Percentiles rank a stretch among this genome's conserved stretches.
These are phyloP conservation scores for Exephanes ischioxanthus DNA, from an alignment of 2,888 invertebrate genomes.

Conservation along the genomic window DNA sequence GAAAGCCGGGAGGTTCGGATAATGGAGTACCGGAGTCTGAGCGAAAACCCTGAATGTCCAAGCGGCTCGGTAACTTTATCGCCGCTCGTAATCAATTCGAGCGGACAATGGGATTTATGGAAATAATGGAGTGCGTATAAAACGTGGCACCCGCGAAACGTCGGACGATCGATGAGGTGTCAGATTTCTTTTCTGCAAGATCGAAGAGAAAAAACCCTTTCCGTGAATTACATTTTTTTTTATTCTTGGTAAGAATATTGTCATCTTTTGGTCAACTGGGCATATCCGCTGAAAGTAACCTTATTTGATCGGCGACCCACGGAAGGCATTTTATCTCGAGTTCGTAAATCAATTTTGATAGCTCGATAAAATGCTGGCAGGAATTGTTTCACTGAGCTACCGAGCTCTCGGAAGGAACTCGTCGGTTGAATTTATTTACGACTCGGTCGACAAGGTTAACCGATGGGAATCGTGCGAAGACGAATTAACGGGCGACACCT, in stretches of 20 bases:
- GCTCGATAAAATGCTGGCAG: background rate
- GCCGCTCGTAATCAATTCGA: background rate
- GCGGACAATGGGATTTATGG: slow-evolving; percentile 21
- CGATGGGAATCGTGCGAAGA: slow-evolving; percentile 22
- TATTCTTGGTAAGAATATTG: background rate
- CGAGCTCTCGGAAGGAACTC: background rate
- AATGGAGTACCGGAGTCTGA: background rate
- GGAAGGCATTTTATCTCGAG: background rate
- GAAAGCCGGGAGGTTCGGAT: slow-evolving; percentile 19
- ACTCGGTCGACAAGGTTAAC: slow-evolving; percentile 20
- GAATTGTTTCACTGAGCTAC: background rate
- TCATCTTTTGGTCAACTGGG: background rate
- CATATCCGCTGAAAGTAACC: background rate
- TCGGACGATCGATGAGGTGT: background rate
- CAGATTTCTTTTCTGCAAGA: background rate
- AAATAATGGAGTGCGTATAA: slow-evolving; percentile 36
- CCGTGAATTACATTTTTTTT: background rate
- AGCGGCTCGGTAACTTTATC: slow-evolving; percentile 28
- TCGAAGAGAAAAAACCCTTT: background rate
- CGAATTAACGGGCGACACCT: slow-evolving; percentile 56
- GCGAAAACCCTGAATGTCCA: slow-evolving; percentile 1
- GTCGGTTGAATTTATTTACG: slow-evolving; percentile 13
- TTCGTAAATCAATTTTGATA: background rate
- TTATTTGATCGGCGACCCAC: background rate
- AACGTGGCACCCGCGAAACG: background rate